Conservation (phyloP, 35 echinoderm and acorn worm species). For the Antedon bifida region DNA sequence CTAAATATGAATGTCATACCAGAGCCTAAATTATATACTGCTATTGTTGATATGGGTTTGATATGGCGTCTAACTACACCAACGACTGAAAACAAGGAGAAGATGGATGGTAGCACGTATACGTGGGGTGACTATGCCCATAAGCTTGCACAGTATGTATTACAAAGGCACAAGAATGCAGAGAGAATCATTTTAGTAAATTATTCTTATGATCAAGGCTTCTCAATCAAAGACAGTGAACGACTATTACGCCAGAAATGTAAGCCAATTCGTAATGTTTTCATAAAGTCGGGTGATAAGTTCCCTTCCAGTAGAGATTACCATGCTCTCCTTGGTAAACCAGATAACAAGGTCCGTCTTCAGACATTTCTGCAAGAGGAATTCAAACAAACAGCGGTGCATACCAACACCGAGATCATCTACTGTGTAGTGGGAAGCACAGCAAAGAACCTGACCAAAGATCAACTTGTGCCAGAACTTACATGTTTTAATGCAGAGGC, state of each 20-base stretch:
- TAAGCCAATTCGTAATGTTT: background rate
- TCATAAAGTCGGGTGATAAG: background rate
- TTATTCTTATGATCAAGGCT: background rate
- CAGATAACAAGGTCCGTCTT: slow-evolving; percentile 33
- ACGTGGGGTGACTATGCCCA: slow-evolving; percentile 23
- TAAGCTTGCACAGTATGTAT: background rate
- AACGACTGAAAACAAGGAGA: slow-evolving; percentile 12
- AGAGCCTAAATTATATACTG: slow-evolving; percentile 28
- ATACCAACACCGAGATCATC: slow-evolving; percentile 18
- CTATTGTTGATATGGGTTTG: slow-evolving; percentile 34
- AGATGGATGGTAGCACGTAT: slow-evolving; percentile 14
- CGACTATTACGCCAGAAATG: background rate
- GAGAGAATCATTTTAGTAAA: background rate
- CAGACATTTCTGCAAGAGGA: slow-evolving; percentile 29
- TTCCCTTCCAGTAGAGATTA: slow-evolving; percentile 20
- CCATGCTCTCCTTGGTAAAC: slow-evolving; percentile 32
- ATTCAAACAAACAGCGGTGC: slow-evolving; percentile 15
- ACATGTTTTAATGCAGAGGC: slow-evolving; percentile 37
- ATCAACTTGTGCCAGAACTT: slow-evolving; percentile 23
- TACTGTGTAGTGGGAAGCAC: slow-evolving; percentile 32
- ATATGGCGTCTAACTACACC: slow-evolving; percentile 28
- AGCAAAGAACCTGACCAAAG: slow-evolving; percentile 20
- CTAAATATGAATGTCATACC: slow-evolving; percentile 7
- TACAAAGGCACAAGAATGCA: slow-evolving; percentile 15
- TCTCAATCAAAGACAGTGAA: background rate